A percentile compares a stretch with the other conserved stretches of the same genome.
These are phyloP conservation scores for Hypolimnas misippus DNA, from an alignment of 2,888 invertebrate species.

Conservation along the genomic window DNA sequence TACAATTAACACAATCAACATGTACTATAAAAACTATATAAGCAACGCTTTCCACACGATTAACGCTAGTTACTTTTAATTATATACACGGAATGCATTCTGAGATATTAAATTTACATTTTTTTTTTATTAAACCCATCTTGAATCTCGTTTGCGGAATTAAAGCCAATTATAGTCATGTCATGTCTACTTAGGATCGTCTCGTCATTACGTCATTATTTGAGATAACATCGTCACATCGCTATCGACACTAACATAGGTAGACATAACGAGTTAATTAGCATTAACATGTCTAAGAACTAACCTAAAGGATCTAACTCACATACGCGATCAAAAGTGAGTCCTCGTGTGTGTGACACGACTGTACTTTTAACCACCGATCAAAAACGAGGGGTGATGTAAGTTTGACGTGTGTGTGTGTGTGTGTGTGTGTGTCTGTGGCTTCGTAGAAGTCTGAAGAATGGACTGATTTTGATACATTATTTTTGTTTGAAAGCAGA, in stretches of 20 bases:
- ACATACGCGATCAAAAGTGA: not conserved
- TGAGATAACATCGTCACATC: constrained; percentile 42
- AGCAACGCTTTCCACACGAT: not conserved
- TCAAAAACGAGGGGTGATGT: no score
- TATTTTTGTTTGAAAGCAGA: no score
- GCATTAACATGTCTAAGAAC: constrained; percentile 30
- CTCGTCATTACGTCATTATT: constrained; percentile 45
- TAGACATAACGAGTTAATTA: constrained; percentile 43
- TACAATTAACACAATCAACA: not conserved
- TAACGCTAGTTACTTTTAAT: not conserved
- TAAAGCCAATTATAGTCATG: constrained; percentile 37
- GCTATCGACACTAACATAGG: constrained; percentile 34
- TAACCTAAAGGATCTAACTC: not conserved
- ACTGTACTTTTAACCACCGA: no score
- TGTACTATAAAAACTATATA: no score
- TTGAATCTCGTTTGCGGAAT: constrained; percentile 42
- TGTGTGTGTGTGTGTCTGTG: no score
- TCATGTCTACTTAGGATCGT: constrained; percentile 50
- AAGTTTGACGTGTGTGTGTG: no score
- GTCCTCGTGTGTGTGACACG: no score
- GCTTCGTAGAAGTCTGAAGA: no score
- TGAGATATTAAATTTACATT: not conserved
- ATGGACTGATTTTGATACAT: no score
- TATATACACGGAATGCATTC: not conserved
- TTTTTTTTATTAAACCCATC: not conserved